A percentile compares a stretch with the other conserved stretches of the same genome.
phyloP scores from a whole-genome alignment of 1,140 invertebrate genomes.

The Drosophila ohnishii region DNA sequence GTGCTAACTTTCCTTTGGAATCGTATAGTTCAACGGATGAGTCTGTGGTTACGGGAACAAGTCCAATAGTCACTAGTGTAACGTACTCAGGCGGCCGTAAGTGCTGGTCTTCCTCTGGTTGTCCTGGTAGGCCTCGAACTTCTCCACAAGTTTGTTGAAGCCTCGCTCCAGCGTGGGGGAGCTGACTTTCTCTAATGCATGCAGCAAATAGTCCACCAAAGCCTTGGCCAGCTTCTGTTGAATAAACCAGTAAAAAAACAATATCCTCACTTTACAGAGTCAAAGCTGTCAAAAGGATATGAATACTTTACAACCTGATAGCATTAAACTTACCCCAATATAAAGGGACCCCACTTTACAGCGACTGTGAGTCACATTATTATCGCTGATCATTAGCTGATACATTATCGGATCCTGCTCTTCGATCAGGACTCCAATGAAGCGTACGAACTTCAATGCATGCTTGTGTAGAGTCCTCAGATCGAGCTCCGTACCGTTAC shows the following conservation, averaged over 20 bases:
- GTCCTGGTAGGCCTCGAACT: conserved; percentile 35
- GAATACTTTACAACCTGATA: background rate
- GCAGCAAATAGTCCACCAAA: conserved; percentile 40
- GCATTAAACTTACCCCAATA: conserved; percentile 26
- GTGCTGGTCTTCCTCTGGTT: background rate
- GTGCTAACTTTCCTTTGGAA: conserved; percentile 2
- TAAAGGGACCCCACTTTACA: conserved; percentile 11
- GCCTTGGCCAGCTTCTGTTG: conserved; percentile 42
- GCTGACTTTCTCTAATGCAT: conserved; percentile 32
- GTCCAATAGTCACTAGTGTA: background rate
- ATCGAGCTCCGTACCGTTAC: conserved; percentile 16
- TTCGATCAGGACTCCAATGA: conserved; percentile 53
- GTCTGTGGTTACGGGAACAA: background rate
- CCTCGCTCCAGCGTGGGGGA: conserved; percentile 56
- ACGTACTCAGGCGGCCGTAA: background rate
- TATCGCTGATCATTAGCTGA: conserved; percentile 47
- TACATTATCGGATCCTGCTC: conserved; percentile 41
- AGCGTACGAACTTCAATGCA: conserved; percentile 39
- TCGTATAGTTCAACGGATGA: background rate
- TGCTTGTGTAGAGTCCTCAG: conserved; percentile 46
- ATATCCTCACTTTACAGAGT: background rate
- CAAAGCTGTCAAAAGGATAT: background rate
- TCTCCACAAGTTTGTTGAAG: conserved; percentile 43
- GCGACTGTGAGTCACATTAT: conserved; percentile 29
- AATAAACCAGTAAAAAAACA: background rate